A percentile compares a stretch with the other conserved stretches of the same genome.
Conservation (phyloP, 2,888 invertebrate species). For the Syrphus vitripennis region DNA sequence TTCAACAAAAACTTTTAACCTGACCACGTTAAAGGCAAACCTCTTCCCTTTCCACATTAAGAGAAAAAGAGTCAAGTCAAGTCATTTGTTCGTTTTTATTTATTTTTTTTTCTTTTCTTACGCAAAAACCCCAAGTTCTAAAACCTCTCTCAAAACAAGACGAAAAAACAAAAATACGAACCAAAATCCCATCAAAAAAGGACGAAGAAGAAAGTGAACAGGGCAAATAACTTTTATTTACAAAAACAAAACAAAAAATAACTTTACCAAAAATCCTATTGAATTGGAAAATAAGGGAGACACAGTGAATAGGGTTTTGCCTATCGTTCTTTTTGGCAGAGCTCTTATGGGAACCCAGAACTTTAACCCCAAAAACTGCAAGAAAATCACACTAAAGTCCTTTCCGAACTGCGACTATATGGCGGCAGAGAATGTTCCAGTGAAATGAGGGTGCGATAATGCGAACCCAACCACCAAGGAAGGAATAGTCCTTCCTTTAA, state of each 20-base stretch:
- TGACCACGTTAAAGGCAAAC: constrained; percentile 37
- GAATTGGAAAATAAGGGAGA: constrained; percentile 46
- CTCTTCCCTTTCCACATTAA: background rate
- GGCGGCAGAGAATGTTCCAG: background rate
- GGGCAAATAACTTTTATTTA: constrained; percentile 16
- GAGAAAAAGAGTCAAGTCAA: background rate
- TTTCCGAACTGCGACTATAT: background rate
- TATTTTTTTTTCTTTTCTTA: background rate
- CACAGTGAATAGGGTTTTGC: background rate
- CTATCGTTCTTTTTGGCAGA: background rate
- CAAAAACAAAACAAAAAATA: constrained; percentile 4
- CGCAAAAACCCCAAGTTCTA: background rate
- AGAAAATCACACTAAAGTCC: constrained; percentile 46
- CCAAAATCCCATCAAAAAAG: constrained; percentile 44
- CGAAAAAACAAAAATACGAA: constrained; percentile 3
- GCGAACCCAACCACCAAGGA: background rate
- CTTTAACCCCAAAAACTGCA: constrained; percentile 65
- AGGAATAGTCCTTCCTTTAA: background rate
- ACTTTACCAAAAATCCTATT: constrained; percentile 41
- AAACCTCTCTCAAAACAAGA: constrained; percentile 5
- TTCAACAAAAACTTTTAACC: constrained; percentile 32
- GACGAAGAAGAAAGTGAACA: constrained; percentile 1
- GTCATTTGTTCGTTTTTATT: background rate
- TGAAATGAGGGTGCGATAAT: background rate
- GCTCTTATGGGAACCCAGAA: constrained; percentile 22